Conservation (phyloP, 2,113 vertebrate species). For the Pituophis catenifer region DNA sequence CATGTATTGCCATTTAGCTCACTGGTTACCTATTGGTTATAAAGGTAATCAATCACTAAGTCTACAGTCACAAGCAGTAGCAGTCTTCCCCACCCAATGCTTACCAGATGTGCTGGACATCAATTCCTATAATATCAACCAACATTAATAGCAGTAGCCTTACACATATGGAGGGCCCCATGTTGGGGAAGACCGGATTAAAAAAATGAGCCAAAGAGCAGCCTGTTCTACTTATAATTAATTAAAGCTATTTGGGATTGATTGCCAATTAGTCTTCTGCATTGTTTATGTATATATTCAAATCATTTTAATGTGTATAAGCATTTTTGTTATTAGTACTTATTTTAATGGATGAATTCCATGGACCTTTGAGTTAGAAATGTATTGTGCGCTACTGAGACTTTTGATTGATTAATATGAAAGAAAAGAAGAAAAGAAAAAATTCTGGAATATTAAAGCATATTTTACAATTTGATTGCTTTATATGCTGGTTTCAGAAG, state of each 20-base stretch:
- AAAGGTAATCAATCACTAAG: neutral
- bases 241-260: neutral
- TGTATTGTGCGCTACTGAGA: neutral
- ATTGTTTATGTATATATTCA: neutral
- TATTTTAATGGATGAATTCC: neutral
- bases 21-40: neutral
- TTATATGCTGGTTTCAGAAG: neutral
- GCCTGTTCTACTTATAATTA: neutral
- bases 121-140: neutral
- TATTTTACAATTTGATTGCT: neutral
- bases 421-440: neutral
- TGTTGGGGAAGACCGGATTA: neutral
- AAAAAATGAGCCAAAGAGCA: neutral
- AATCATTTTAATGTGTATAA: neutral
- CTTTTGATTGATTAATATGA: neutral
- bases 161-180: neutral
- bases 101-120: neutral
- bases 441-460: neutral
- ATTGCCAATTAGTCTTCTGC: neutral
- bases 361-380: neutral
- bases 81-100: neutral
- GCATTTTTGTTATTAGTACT: neutral
- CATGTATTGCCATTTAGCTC: rapidly evolving
- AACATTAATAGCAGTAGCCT: neutral
- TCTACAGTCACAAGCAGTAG: neutral